Percentiles rank a stretch among this genome's conserved stretches.
Evolutionary conservation across 2,113 vertebrate genomes (phyloP).

Genomic region (Baryphthengus martii): DNA sequence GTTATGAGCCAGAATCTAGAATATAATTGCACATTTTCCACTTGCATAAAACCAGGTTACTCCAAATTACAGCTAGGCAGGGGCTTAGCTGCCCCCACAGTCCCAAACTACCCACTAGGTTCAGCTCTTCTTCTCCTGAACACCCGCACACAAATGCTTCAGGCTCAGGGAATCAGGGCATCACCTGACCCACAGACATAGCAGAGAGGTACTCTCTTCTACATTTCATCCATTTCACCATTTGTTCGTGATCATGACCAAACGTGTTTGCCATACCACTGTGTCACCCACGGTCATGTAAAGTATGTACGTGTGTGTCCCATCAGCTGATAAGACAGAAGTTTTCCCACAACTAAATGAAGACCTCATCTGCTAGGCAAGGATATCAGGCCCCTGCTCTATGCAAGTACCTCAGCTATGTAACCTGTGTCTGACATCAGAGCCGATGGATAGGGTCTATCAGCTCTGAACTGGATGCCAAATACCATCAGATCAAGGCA

Average conservation of each 20-base stretch:
- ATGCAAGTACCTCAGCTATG: accelerated
- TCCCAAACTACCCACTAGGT: not conserved
- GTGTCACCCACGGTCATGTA: not conserved
- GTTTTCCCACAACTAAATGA: not conserved
- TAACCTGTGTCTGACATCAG: not conserved
- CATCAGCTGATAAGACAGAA: not conserved
- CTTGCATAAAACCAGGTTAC: not conserved
- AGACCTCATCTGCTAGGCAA: not conserved
- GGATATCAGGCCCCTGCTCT: not conserved
- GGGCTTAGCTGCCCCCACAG: not conserved
- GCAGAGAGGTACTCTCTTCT: not conserved
- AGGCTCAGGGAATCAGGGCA: not conserved
- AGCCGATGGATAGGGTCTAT: not conserved
- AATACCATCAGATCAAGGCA: not conserved
- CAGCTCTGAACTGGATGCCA: not conserved
- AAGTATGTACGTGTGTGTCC: accelerated
- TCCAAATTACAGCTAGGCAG: not conserved
- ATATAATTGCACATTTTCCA: not conserved
- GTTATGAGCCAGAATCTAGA: not conserved
- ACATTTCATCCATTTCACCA: not conserved
- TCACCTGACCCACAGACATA: not conserved
- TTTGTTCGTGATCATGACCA: not conserved
- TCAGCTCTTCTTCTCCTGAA: not conserved
- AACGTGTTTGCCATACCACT: not conserved
- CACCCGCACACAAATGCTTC: not conserved